These are phyloP conservation scores for Campoletis raptor DNA, from an alignment of 2,888 invertebrate genomes.

Conservation along the genomic window DNA sequence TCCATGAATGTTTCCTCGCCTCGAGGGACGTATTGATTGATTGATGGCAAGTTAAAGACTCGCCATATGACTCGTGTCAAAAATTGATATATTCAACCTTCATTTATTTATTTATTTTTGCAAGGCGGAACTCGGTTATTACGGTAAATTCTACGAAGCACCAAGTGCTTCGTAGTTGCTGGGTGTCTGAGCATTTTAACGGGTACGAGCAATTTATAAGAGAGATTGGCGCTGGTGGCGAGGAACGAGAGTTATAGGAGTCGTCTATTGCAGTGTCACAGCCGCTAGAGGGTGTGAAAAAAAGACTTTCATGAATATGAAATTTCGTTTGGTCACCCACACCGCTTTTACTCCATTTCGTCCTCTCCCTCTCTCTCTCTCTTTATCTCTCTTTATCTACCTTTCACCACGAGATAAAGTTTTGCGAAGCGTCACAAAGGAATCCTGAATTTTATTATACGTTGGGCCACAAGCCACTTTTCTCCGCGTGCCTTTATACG, in stretches of 20 bases:
- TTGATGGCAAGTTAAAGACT: not conserved
- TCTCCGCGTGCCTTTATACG: conserved; percentile 57
- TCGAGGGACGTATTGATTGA: not conserved
- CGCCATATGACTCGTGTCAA: not conserved
- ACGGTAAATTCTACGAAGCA: conserved; percentile 2
- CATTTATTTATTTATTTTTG: not conserved
- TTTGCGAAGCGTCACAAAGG: conserved; percentile 66
- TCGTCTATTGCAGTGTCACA: conserved; percentile 61
- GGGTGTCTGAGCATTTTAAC: conserved; percentile 53
- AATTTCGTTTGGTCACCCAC: conserved; percentile 64
- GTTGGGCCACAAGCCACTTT: conserved; percentile 60
- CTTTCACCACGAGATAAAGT: conserved; percentile 51
- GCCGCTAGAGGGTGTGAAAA: conserved; percentile 50
- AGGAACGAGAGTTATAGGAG: conserved; percentile 36
- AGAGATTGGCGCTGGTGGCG: conserved; percentile 12
- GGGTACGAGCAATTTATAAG: conserved; percentile 58
- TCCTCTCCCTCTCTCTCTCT: conserved; percentile 34
- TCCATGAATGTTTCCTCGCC: not conserved
- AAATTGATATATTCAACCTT: not conserved
- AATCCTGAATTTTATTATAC: conserved; percentile 62
- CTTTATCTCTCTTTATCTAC: conserved; percentile 16
- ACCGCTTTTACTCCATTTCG: conserved; percentile 19
- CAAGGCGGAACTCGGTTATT: not conserved
- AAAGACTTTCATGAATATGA: conserved; percentile 66
- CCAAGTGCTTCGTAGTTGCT: not conserved